phyloP scores from a whole-genome alignment of 2,888 invertebrate species.

The Polydrusus pterygomalis region DNA sequence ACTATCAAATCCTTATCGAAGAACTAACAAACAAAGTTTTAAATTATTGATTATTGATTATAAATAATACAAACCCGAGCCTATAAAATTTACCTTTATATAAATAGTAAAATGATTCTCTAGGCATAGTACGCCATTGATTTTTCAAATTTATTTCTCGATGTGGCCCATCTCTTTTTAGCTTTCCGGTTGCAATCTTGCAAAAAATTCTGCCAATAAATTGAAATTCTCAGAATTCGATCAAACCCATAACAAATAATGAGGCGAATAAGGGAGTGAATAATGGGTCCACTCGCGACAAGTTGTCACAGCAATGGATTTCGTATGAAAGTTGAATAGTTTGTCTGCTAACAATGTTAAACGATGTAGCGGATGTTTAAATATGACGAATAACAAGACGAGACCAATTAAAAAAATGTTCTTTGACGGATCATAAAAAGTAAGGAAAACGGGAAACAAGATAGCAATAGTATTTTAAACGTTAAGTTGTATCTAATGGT shows the following conservation, averaged over 20 bases:
- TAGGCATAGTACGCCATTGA: slow-evolving; percentile 18
- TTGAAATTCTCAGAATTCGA: slow-evolving; percentile 68
- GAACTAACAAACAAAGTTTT: too few relatives aligned
- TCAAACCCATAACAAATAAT: slow-evolving; percentile 69
- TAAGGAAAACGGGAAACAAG: too few relatives aligned
- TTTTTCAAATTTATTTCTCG: slow-evolving; percentile 10
- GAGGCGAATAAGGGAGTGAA: slow-evolving; percentile 63
- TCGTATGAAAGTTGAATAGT: slow-evolving; percentile 49
- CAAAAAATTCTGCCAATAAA: slow-evolving; percentile 64
- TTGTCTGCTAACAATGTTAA: slow-evolving; percentile 51
- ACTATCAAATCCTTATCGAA: too few relatives aligned
- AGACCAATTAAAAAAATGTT: slow-evolving; percentile 14
- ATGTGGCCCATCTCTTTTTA: slow-evolving; percentile 44
- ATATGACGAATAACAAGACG: slow-evolving; percentile 5
- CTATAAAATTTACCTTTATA: not conserved
- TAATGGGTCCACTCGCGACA: slow-evolving; percentile 60
- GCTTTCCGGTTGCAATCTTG: slow-evolving; percentile 44
- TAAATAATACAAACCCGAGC: too few relatives aligned
- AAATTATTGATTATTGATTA: too few relatives aligned
- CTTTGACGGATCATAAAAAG: not conserved
- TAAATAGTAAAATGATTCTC: not conserved
- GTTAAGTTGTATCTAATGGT: too few relatives aligned
- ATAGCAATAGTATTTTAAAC: too few relatives aligned
- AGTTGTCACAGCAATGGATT: slow-evolving; percentile 62
- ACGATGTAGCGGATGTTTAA: slow-evolving; percentile 16